Conservation (phyloP, 2,888 invertebrate genomes). For the Calameuta filiformis region DNA sequence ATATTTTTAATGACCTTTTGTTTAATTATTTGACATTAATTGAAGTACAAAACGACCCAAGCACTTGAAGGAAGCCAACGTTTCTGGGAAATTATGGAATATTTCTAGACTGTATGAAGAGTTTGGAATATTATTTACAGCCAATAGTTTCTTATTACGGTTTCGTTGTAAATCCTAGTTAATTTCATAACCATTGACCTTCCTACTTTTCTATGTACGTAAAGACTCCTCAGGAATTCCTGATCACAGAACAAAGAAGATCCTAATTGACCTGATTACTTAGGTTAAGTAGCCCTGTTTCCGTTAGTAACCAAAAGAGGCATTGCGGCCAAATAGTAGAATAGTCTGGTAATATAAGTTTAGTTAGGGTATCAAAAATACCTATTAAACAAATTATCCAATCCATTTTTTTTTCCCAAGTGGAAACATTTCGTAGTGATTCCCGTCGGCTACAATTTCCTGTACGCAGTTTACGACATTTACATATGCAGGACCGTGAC, state of each 20-base stretch:
- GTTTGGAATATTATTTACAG: background rate
- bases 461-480: background rate
- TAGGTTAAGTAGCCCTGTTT: slow-evolving; percentile 35
- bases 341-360: background rate
- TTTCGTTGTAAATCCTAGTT: background rate
- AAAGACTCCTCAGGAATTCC: background rate
- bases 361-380: background rate
- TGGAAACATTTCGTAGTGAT: background rate
- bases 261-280: slow-evolving; percentile 30
- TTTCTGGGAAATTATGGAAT: background rate
- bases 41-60: background rate
- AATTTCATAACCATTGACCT: background rate
- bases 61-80: too few relatives aligned
- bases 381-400: background rate
- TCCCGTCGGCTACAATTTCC: background rate
- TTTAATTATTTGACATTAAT: background rate
- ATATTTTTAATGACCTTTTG: background rate
- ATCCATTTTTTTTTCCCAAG: background rate
- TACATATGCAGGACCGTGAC: slow-evolving; percentile 23
- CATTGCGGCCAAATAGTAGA: background rate
- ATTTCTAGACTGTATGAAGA: background rate
- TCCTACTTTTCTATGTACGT: background rate
- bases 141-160: background rate
- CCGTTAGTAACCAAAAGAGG: slow-evolving; percentile 37
- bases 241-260: slow-evolving; percentile 9